Conservation (phyloP, 2,797 vertebrate species). For the Brachymystax lenok region DNA sequence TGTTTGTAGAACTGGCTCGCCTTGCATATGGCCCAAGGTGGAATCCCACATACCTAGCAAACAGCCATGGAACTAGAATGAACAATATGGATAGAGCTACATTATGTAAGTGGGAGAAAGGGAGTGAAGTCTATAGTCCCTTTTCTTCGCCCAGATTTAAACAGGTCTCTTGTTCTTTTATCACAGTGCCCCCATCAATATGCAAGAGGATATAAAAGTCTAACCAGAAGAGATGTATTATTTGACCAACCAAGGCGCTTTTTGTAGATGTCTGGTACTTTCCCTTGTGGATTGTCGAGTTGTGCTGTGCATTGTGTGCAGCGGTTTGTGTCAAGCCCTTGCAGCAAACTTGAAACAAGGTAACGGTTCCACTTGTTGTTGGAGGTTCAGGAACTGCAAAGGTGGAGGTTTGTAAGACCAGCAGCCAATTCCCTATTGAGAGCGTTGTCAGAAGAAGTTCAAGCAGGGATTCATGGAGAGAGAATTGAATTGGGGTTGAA, state of each 20-base stretch:
- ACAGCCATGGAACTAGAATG: background rate
- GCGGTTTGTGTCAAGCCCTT: no score
- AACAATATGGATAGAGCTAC: background rate
- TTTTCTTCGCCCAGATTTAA: background rate
- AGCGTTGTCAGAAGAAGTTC: background rate
- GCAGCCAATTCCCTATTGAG: no score
- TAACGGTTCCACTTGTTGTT: no score
- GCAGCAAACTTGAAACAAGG: no score
- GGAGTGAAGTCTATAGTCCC: background rate
- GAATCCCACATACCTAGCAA: background rate
- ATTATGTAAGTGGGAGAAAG: background rate
- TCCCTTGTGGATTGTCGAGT: no score
- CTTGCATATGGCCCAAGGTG: background rate
- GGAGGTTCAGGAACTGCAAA: no score
- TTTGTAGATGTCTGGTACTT: no score
- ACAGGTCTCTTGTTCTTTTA: background rate
- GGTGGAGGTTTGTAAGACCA: no score
- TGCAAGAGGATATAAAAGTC: no score
- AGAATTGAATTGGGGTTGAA: background rate
- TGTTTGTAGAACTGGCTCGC: conserved; percentile 13
- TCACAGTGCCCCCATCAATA: background rate
- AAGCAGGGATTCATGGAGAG: background rate
- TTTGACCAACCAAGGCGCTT: no score
- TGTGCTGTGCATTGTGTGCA: no score
- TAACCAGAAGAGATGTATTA: no score